These are phyloP conservation scores for Idaea biselata DNA, from an alignment of 2,888 invertebrate species.

Conservation along the genomic window DNA sequence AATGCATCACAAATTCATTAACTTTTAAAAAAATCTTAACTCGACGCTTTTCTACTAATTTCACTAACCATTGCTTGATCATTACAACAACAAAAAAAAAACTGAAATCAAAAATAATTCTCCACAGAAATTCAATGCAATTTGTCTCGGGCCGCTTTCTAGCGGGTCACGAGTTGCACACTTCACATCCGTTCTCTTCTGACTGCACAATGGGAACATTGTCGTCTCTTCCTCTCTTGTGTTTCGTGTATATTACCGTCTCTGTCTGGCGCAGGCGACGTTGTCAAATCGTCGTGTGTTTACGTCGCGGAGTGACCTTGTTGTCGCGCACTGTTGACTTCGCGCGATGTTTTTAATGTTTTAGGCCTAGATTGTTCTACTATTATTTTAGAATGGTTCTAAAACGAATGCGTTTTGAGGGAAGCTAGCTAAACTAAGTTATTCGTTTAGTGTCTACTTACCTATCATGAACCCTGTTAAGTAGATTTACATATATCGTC, in stretches of 20 bases:
- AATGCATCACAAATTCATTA: too few species aligned
- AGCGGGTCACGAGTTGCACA: constrained; percentile 72
- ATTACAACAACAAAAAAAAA: too few species aligned
- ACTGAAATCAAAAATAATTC: neutral
- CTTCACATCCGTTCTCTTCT: constrained; percentile 70
- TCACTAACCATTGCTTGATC: neutral
- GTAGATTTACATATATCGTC: too few species aligned
- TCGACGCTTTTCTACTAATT: neutral
- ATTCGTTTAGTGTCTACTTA: too few species aligned
- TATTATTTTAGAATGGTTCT: neutral
- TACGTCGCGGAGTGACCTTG: constrained; percentile 64
- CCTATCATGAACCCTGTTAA: too few species aligned
- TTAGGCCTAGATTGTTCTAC: constrained; percentile 29
- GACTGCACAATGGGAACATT: constrained; percentile 66
- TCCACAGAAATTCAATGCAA: constrained; percentile 45
- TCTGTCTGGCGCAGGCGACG: constrained; percentile 51
- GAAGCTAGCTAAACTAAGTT: neutral
- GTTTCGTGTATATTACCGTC: constrained; percentile 25
- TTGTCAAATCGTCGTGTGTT: constrained; percentile 57
- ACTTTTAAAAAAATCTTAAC: too few species aligned
- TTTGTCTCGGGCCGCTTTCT: constrained; percentile 66
- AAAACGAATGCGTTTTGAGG: neutral
- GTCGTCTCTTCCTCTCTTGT: constrained; percentile 47
- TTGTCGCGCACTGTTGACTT: constrained; percentile 55
- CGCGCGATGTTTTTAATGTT: constrained; percentile 41